Base-by-base conservation (phyloP, 2,113 vertebrate species). In the Microtus pennsylvanicus region DNA sequence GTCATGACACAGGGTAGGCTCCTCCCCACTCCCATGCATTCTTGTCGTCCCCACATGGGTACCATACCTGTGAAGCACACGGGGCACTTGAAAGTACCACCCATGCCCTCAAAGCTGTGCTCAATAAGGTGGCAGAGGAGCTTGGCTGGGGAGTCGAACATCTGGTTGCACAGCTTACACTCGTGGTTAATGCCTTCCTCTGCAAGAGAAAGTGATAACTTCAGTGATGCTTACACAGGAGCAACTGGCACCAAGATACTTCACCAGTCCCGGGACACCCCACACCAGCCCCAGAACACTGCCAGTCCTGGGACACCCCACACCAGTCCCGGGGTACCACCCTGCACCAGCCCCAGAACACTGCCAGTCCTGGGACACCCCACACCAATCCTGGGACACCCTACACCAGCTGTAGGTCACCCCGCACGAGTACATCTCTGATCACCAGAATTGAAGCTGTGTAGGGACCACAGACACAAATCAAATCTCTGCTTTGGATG, bases 151-250 rank as follows among this genome's bases (percentile, higher is more conserved):
- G 99, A 99, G 98, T 99, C 99, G 98, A 99, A 99, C 99, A 99
- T 99, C 99, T 99, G 99, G 99, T 99, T 99, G 99, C 99, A 99
- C 99, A 99, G 99, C 99, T 99, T 99, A 99, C 99, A 99, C 98
- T 99, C 99, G n/a, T 99, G 99, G 99, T 99, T 99, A 99, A 99
- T 99, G 98, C 99, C 99, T 99, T 99, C 99, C 99, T 99, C 99
- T 99, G 99, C 98, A 99, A 99, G 99, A 98, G 99, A 98, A 99
- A 98, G 95, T 98, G 97, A 97, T 30, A 96, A 98, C 95, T 98
- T 99, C 98, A 99, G 98, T 93, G 97, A 98, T 97, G 33, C 98
- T 97, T 95, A 98, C 97, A 97, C 38, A 77, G 72, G 33, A 38
- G 8, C 47, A n/a, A 38, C 24, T 4, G 28, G 47, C 90, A 97